A percentile compares a stretch with the other conserved stretches of the same genome.
Evolutionary conservation across 2,113 vertebrate species (phyloP).

Genomic region (Saccopteryx bilineata): DNA sequence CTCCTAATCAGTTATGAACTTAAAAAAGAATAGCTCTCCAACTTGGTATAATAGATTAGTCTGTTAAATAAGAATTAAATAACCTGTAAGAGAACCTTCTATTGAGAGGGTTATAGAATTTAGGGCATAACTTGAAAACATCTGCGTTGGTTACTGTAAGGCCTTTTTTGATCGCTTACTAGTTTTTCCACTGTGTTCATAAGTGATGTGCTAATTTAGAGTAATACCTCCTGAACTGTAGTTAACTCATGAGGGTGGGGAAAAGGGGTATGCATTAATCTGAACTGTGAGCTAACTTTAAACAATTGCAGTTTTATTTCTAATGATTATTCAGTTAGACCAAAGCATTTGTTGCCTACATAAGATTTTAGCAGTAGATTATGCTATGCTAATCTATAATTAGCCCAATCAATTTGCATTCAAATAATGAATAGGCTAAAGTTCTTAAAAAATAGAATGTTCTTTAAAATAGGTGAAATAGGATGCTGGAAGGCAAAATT

Average conservation of each 20-base stretch:
- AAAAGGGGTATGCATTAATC: background rate
- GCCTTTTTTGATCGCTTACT: conserved; percentile 15
- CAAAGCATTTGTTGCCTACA: conserved; percentile 67
- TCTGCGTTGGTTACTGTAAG: background rate
- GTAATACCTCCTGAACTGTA: background rate
- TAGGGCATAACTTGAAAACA: conserved; percentile 27
- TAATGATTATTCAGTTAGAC: conserved; percentile 63
- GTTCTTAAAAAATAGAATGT: conserved; percentile 66
- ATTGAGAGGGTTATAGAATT: conserved; percentile 1
- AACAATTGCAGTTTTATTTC: conserved; percentile 68
- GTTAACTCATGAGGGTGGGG: conserved; percentile 13
- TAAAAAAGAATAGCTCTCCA: background rate
- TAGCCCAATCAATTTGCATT: conserved; percentile 76
- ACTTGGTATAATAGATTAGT: background rate
- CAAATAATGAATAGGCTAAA: conserved; percentile 69
- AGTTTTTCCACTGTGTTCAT: conserved; percentile 26
- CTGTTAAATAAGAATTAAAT: conserved; percentile 57
- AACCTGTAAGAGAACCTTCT: background rate
- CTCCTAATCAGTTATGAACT: conserved; percentile 49
- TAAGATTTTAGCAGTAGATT: conserved; percentile 68
- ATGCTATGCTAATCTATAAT: conserved; percentile 72
- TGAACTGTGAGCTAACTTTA: conserved; percentile 60
- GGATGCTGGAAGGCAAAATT: conserved; percentile 62
- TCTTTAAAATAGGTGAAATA: conserved; percentile 75
- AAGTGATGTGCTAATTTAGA: conserved; percentile 35